A percentile compares a stretch with the other conserved stretches of the same genome.
Conservation (phyloP, 2,113 vertebrate genomes). For the Cromileptes altivelis region DNA sequence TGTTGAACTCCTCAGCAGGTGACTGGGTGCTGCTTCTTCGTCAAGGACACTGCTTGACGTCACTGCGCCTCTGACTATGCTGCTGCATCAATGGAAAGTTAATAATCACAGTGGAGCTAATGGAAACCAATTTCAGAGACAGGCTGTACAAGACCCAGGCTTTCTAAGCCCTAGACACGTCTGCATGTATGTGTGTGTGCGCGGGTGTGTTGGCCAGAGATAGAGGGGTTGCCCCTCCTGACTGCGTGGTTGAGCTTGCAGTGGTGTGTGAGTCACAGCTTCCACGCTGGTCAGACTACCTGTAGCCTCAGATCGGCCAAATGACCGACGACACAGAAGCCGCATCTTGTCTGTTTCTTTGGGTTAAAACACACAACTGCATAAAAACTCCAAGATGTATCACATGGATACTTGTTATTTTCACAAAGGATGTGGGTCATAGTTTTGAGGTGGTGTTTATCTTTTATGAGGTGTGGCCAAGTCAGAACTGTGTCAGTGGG, state of each 20-base stretch:
- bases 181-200: slow-evolving; percentile 8
- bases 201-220: background rate
- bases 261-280: slow-evolving; percentile 48
- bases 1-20: slow-evolving; percentile 60
- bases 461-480: background rate
- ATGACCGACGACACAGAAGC: background rate
- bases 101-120: slow-evolving; percentile 65
- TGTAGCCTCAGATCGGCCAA: slow-evolving; percentile 11
- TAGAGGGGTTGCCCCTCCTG: slow-evolving; percentile 32
- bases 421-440: background rate
- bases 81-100: slow-evolving; percentile 70
- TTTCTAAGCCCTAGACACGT: slow-evolving; percentile 25
- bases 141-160: slow-evolving; percentile 39
- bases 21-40: slow-evolving; percentile 33
- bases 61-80: slow-evolving; percentile 56
- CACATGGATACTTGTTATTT: no score
- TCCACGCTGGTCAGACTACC: slow-evolving; percentile 12
- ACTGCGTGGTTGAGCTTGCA: slow-evolving; percentile 25
- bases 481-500: no score
- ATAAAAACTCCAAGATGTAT: background rate
- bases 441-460: background rate
- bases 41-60: slow-evolving; percentile 73
- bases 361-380: background rate
- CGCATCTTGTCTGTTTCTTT: background rate
- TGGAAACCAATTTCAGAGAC: slow-evolving; percentile 64